Evolutionary conservation across 1,140 invertebrate genomes (phyloP).

Genomic region (Manduca sexta): DNA sequence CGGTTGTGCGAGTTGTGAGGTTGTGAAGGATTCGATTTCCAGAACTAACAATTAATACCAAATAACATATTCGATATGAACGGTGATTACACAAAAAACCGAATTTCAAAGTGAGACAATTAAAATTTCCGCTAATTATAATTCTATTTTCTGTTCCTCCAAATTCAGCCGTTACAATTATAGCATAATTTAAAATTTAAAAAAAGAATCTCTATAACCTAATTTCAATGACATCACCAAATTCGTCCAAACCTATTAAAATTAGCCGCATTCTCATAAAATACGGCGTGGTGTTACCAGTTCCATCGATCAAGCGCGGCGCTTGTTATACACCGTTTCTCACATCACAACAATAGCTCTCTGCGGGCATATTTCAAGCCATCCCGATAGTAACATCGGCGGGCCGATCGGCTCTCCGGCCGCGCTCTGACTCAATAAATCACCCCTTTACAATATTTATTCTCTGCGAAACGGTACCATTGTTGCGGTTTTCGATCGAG

Average conservation of each 20-base stretch:
- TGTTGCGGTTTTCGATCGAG: slow-evolving; percentile 22
- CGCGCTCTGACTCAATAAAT: slow-evolving; percentile 58
- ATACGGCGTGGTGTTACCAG: slow-evolving; percentile 44
- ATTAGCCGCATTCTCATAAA: slow-evolving; percentile 55
- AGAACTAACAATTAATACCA: too few species aligned
- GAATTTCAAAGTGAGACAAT: too few species aligned
- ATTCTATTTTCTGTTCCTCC: too few species aligned
- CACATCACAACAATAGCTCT: slow-evolving; percentile 65
- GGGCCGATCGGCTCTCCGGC: slow-evolving; percentile 38
- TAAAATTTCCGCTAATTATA: too few species aligned
- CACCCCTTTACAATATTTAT: slow-evolving; percentile 69
- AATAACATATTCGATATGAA: too few species aligned
- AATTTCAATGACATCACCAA: too few species aligned
- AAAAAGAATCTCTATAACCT: too few species aligned
- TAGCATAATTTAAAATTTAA: too few species aligned
- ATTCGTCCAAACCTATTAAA: slow-evolving; percentile 4
- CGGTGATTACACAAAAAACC: too few species aligned
- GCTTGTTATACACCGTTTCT: slow-evolving; percentile 70
- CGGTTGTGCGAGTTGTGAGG: too few species aligned
- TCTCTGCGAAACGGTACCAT: slow-evolving; percentile 42
- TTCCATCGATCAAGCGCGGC: slow-evolving; percentile 58
- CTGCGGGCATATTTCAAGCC: slow-evolving; percentile 65
- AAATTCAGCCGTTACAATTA: too few species aligned
- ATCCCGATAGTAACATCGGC: slow-evolving; percentile 57
- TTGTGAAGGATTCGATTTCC: too few species aligned